phyloP scores from a whole-genome alignment of 2,888 invertebrate genomes.

The Apotomis betuletana region DNA sequence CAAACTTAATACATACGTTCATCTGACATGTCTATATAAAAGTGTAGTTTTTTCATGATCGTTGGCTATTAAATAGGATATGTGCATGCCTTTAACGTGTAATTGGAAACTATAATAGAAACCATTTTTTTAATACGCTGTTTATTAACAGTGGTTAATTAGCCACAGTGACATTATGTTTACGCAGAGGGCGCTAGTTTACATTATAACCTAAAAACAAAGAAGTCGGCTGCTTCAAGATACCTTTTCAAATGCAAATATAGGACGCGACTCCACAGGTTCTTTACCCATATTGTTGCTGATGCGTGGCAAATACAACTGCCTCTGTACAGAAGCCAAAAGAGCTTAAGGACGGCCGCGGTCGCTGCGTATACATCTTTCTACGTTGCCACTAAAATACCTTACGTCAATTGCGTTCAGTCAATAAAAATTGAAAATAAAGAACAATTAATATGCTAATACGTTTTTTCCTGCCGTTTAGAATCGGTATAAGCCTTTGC shows the following conservation, averaged over 20 bases:
- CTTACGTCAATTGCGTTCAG: slow-evolving; percentile 28
- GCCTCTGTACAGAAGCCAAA: slow-evolving; percentile 4
- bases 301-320: slow-evolving; percentile 28
- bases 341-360: not conserved
- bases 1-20: no score
- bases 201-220: slow-evolving; percentile 16
- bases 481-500: slow-evolving; percentile 13
- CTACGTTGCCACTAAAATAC: slow-evolving; percentile 5
- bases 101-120: no score
- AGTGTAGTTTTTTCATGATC: no score
- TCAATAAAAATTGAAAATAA: slow-evolving; percentile 27
- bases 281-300: slow-evolving; percentile 30
- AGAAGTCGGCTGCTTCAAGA: slow-evolving; percentile 13
- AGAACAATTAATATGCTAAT: slow-evolving; percentile 29
- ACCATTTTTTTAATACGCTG: not conserved
- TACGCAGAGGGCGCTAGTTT: slow-evolving; percentile 21
- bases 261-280: slow-evolving; percentile 36
- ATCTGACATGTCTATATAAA: no score
- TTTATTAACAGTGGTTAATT: not conserved
- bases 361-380: not conserved
- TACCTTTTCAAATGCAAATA: slow-evolving; percentile 38
- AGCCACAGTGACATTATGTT: slow-evolving; percentile 4
- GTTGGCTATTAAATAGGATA: no score
- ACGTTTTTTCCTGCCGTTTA: slow-evolving; percentile 16
- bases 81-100: no score